phyloP scores from a whole-genome alignment of 2,797 vertebrate species.

The Antrozous pallidus region DNA sequence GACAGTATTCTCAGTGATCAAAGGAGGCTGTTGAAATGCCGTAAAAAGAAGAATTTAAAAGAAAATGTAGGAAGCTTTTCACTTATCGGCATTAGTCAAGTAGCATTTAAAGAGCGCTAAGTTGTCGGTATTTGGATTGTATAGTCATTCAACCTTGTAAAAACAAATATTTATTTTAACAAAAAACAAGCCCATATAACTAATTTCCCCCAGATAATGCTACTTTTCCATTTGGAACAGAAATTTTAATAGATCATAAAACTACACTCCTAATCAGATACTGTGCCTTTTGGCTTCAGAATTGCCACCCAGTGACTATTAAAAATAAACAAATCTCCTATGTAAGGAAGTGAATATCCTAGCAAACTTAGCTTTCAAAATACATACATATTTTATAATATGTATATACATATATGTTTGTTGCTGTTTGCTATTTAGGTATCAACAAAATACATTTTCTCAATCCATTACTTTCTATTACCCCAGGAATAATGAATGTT shows the following conservation, averaged over 20 bases:
- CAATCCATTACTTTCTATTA: not conserved
- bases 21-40: slow-evolving; percentile 48
- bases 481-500: not conserved
- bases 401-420: not conserved
- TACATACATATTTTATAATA: not conserved
- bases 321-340: slow-evolving; percentile 65
- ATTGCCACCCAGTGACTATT: slow-evolving; percentile 69
- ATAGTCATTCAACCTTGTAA: slow-evolving; percentile 55
- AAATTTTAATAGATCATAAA: slow-evolving; percentile 71
- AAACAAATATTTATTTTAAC: not conserved
- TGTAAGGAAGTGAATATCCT: slow-evolving; percentile 15
- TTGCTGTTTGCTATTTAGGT: not conserved
- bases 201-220: slow-evolving; percentile 68
- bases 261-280: slow-evolving; percentile 58
- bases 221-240: slow-evolving; percentile 59
- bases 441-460: not conserved
- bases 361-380: not conserved
- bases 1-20: slow-evolving; percentile 50
- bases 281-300: slow-evolving; percentile 56
- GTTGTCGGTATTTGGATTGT: slow-evolving; percentile 51
- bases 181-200: not conserved
- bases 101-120: slow-evolving; percentile 47
- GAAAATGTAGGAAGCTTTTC: slow-evolving; percentile 37
- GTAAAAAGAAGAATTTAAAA: slow-evolving; percentile 49
- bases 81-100: slow-evolving; percentile 52